Base-by-base conservation (phyloP, 1,140 invertebrate genomes). In the Capitella teleta region DNA sequence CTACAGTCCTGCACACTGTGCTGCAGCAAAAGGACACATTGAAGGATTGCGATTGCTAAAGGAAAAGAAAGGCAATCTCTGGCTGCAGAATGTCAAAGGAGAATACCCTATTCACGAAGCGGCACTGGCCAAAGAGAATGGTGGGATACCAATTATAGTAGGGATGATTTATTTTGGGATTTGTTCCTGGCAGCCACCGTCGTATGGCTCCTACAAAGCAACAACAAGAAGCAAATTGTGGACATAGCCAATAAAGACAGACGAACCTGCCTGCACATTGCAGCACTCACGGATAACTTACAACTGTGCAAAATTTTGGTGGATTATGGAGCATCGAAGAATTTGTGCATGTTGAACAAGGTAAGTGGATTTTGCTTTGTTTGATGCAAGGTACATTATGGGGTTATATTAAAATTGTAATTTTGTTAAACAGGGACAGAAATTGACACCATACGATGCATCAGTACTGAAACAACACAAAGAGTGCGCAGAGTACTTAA, bases 71-170 rank as follows among this genome's bases (percentile, higher is more conserved):
- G 89, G 86, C 1, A 89, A 95, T 67, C 74, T 98, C 14, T 95
- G 93, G 83, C 73, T 87, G n/a, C 77, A 84, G 49, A 98, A 95
- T 63, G 83, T 87, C 6, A 81, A 85, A 60, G 91, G 90, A 0
- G 89, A 95, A 74, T 74, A 87, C 42, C 89, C 91, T 0, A 68
- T 96, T 14, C 95, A 98, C 67, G 94, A 98, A 70, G 93, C 94
- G 0, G 87, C 94, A 0, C 80, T 84, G 28, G 92, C 87, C 0
- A 90, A 92, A 3, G 78, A 90, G 51, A 81, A 86, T 53, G 91
- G 75, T 77, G 56, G 53, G 59, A 49, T 40, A 14, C n/a, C n/a
- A n/a, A n/a, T n/a, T n/a, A n/a, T n/a, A n/a, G n/a, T n/a, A n/a
- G n/a, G n/a, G n/a, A n/a, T n/a, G 32, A 12, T 34, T 34, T 34